A percentile compares a stretch with the other conserved stretches of the same genome.
phyloP scores from a whole-genome alignment of 1,140 invertebrate species.

The Bombus difficillimus region DNA sequence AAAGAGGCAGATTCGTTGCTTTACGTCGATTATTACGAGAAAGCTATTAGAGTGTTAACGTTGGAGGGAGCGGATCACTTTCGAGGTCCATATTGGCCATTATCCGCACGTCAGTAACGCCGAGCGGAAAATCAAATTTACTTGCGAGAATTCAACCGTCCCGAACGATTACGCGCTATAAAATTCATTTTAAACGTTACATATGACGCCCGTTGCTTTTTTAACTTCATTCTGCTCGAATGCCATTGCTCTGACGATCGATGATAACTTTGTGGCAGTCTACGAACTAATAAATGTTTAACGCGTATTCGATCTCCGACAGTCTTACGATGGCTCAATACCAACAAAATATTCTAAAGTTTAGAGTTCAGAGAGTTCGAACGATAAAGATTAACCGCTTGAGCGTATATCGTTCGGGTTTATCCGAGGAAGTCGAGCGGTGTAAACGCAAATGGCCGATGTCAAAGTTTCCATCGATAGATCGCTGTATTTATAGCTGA shows the following conservation, averaged over 20 bases:
- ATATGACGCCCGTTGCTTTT: too few relatives aligned
- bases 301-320: too few relatives aligned
- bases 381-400: conserved; percentile 10
- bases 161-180: background rate
- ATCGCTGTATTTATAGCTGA: conserved; percentile 62
- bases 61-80: conserved; percentile 23
- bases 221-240: background rate
- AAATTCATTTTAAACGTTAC: conserved; percentile 12
- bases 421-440: conserved; percentile 46
- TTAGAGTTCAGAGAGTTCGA: background rate
- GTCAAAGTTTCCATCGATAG: conserved; percentile 59
- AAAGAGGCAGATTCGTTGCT: conserved; percentile 27
- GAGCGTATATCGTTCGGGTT: conserved; percentile 43
- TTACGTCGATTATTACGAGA: conserved; percentile 50
- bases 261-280: too few relatives aligned
- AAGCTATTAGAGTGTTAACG: conserved; percentile 46
- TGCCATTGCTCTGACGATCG: background rate
- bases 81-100: conserved; percentile 17
- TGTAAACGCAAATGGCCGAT: conserved; percentile 44
- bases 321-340: too few relatives aligned
- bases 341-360: background rate
- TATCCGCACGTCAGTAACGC: conserved; percentile 20
- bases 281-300: too few relatives aligned
- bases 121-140: conserved; percentile 41
- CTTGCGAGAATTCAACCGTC: conserved; percentile 7